These are phyloP conservation scores for Sycophaga agraensis DNA, from an alignment of 1,140 invertebrate genomes.

Conservation along the genomic window DNA sequence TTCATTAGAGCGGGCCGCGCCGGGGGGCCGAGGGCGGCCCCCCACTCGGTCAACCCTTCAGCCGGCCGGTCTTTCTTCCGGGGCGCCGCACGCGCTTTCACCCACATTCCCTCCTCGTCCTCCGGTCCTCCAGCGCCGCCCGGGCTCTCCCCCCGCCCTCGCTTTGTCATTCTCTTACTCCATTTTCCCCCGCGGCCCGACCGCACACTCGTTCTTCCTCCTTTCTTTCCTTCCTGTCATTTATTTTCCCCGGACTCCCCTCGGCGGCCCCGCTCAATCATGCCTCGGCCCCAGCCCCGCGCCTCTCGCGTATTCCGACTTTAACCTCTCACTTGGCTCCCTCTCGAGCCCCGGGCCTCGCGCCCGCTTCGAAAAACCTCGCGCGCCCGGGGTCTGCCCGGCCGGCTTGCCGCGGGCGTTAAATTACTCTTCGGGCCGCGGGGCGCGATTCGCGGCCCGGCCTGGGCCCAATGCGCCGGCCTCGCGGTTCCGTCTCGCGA, in stretches of 20 bases:
- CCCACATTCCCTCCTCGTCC: neutral
- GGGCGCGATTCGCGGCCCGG: too few species aligned
- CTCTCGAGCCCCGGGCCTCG: neutral
- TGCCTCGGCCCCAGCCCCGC: neutral
- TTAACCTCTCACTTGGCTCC: neutral
- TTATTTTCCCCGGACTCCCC: neutral
- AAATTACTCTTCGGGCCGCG: too few species aligned
- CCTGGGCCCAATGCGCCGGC: too few species aligned
- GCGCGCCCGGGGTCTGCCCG: too few species aligned
- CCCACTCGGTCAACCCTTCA: constrained; percentile 17
- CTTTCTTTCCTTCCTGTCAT: neutral
- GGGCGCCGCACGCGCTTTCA: neutral
- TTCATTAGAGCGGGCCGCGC: too few species aligned
- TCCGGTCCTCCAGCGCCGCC: too few species aligned
- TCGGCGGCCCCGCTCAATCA: neutral
- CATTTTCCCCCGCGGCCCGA: constrained; percentile 13
- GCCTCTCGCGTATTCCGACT: neutral
- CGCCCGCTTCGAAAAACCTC: constrained; percentile 16
- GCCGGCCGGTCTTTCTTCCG: constrained; percentile 11
- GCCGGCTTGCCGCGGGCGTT: too few species aligned
- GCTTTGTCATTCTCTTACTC: constrained; percentile 23
- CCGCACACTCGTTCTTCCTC: neutral
- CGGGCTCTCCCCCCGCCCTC: neutral
- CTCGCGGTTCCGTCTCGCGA: too few species aligned
- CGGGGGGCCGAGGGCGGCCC: neutral